These are phyloP conservation scores for Myodes glareolus DNA, from an alignment of 2,113 vertebrate genomes.

Conservation along the genomic window DNA sequence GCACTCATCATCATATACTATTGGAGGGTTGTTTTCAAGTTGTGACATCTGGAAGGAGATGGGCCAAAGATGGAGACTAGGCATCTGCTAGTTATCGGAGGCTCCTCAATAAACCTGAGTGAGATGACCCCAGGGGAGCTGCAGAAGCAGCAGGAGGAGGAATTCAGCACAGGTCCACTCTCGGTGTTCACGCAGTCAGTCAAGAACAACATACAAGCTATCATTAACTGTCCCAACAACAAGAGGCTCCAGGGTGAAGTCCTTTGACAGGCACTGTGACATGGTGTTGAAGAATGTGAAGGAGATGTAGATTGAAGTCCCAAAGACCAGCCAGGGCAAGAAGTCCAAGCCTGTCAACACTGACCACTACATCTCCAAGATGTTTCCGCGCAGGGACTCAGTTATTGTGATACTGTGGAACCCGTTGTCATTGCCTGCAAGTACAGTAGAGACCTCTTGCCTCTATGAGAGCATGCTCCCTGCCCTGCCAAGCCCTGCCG, in stretches of 20 bases:
- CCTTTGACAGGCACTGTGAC: too few relatives aligned
- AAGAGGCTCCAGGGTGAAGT: constrained; percentile 92
- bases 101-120: constrained; percentile 95
- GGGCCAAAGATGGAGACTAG: neutral
- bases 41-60: neutral
- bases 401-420: too few relatives aligned
- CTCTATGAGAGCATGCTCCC: too few relatives aligned
- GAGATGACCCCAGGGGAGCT: constrained; percentile 97
- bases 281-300: too few relatives aligned
- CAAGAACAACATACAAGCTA: constrained; percentile 96
- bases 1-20: neutral
- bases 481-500: too few relatives aligned
- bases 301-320: too few relatives aligned
- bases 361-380: too few relatives aligned
- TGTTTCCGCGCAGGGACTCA: too few relatives aligned
- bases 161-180: constrained; percentile 95
- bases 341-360: too few relatives aligned
- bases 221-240: constrained; percentile 94
- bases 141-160: constrained; percentile 95
- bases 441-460: too few relatives aligned
- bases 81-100: constrained; percentile 73
- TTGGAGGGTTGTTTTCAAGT: neutral
- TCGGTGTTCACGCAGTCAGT: constrained; percentile 94
- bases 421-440: too few relatives aligned
- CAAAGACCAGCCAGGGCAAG: too few relatives aligned